Percentiles rank a stretch among this genome's conserved stretches.
Evolutionary conservation across 2,113 vertebrate genomes (phyloP).

Genomic region (Hassar affinis): DNA sequence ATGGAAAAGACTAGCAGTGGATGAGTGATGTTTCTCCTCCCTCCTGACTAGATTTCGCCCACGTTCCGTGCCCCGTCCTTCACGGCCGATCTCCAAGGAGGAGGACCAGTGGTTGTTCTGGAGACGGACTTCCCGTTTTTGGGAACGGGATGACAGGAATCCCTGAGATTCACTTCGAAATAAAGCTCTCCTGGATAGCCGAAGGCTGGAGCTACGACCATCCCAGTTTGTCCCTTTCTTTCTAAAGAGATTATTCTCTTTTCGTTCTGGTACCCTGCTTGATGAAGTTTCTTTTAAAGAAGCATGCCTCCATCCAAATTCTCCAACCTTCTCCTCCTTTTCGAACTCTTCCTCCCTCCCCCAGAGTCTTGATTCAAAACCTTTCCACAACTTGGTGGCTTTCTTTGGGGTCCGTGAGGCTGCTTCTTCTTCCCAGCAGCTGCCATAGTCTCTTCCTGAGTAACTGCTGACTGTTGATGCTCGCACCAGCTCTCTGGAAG

Average conservation of each 20-base stretch:
- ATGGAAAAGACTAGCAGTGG: conserved; percentile 74
- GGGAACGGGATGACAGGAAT: conserved; percentile 63
- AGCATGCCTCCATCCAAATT: conserved; percentile 65
- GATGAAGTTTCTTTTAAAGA: conserved; percentile 57
- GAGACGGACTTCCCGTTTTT: conserved; percentile 58
- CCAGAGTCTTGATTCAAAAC: conserved; percentile 68
- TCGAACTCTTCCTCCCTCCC: conserved; percentile 66
- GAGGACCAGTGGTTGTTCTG: conserved; percentile 73
- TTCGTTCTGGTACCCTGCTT: conserved; percentile 57
- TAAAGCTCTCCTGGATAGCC: conserved; percentile 67
- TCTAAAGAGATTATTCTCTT: conserved; percentile 60
- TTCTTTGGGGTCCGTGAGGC: conserved; percentile 52
- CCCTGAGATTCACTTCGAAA: conserved; percentile 77
- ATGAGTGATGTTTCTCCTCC: conserved; percentile 71
- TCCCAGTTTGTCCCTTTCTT: conserved; percentile 66
- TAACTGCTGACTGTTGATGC: conserved; percentile 74
- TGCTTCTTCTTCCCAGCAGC: conserved; percentile 61
- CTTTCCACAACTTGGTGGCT: conserved; percentile 66
- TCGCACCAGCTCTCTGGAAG: conserved; percentile 73
- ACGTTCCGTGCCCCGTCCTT: conserved; percentile 58
- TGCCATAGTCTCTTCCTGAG: conserved; percentile 62
- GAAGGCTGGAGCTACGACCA: conserved; percentile 66
- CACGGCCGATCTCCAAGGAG: conserved; percentile 73
- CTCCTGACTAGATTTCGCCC: conserved; percentile 61
- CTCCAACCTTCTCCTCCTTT: conserved; percentile 62